These are phyloP conservation scores for Halocynthia roretzi DNA, from an alignment of 23 tunicate genomes.

Conservation along the genomic window DNA sequence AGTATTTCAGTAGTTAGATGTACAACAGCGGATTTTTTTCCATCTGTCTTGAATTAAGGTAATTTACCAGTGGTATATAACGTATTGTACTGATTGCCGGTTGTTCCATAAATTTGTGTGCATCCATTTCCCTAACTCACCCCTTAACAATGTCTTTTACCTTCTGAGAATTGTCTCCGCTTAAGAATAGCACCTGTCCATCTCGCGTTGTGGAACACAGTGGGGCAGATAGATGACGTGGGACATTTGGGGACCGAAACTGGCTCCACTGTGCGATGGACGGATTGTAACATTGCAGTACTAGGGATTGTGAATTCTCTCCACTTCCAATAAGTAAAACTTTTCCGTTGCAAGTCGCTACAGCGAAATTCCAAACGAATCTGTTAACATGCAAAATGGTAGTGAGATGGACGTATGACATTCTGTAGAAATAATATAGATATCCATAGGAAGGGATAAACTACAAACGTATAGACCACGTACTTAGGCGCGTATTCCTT, in stretches of 20 bases:
- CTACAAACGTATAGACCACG: neutral
- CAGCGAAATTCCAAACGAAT: slow-evolving; percentile 22
- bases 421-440: neutral
- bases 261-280: slow-evolving; percentile 64
- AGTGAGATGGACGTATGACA: neutral
- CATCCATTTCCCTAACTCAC: too few species aligned
- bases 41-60: too few species aligned
- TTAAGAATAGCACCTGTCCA: slow-evolving; percentile 30
- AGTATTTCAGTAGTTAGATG: too few species aligned
- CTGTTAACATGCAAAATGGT: neutral
- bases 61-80: too few species aligned
- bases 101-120: too few species aligned
- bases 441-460: neutral
- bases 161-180: slow-evolving; percentile 81
- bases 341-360: slow-evolving; percentile 52
- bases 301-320: slow-evolving; percentile 23
- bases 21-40: too few species aligned
- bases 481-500: slow-evolving; percentile 66
- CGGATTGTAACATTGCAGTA: slow-evolving; percentile 73
- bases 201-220: slow-evolving; percentile 58
- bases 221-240: slow-evolving; percentile 73
- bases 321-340: slow-evolving; percentile 61
- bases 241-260: slow-evolving; percentile 74
- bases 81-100: too few species aligned
- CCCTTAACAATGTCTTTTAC: slow-evolving; percentile 3